Base-by-base conservation (phyloP, 2,113 vertebrate species). In the Periophthalmus modestus region DNA sequence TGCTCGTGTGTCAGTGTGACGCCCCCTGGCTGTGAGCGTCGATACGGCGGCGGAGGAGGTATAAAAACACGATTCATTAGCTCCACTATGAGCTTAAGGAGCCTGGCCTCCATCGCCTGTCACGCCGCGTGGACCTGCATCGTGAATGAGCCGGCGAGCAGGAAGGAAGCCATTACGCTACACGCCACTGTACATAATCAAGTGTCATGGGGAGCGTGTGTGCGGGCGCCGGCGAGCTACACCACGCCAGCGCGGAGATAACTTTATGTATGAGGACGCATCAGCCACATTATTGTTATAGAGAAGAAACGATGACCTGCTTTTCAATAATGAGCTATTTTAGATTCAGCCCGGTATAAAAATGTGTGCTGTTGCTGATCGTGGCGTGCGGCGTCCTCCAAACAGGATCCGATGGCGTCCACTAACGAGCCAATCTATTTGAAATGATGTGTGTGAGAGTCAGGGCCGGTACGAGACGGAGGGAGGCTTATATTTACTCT, bases 101-200 rank as follows among this genome's bases (percentile, higher is more conserved):
- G 68, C 68, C 69, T 62, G 16, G 85, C 85, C 82, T 83, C 86
- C 82, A 66, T 81, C 84, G 83, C 85, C 83, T 24, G 73, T 89
- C 88, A 84, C 77, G 58, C 71, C 52, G n/a, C 65, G 62, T 75
- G 88, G 88, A 76, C 82, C 81, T 23, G 82, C 75, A 74, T 76
- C 23, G 28, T 16, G 23, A 66, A 83, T 58, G 74, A 80, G 66
- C 67, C 82, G 36, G 48, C 78, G 1, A 39, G 73, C 62, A 13
- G 4, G 61, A 58, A 75, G 62, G 78, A 85, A 76, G 82, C 86
- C 76, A 82, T 88, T 87, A 88, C 74, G 75, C 82, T 13, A 18
- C 71, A 65, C 69, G 86, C 83, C 88, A 86, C 75, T 62, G 85
- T 72, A 68, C 75, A 85, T 85, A 82, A 89, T 83, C 83, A 87